Base-by-base conservation (phyloP, 2,797 vertebrate species). In the Sebastes elongatus region DNA sequence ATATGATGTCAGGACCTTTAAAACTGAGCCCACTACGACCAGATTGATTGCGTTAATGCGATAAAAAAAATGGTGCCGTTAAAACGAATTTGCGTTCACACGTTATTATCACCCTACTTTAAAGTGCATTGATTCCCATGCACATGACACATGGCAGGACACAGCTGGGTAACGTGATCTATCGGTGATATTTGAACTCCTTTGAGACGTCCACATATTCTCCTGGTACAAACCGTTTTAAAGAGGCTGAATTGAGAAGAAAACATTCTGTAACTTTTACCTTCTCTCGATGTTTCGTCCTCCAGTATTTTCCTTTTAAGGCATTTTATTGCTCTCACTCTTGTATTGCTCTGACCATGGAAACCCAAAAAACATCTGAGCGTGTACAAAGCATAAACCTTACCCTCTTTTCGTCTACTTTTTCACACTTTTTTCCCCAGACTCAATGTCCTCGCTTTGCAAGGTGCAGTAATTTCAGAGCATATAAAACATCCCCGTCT, bases 291-390 rank as follows among this genome's bases (percentile, higher is more conserved):
- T 27, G 11, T 20, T 20, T 69, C 49, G 55, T 18, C 25, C 63
- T 42, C 35, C 28, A 25, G 28, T 68, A 18, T 78, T 78, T 27
- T 79, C 83, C 83, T 87, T 91, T 78, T 74, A 81, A 87, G 81
- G 80, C 22, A 18, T 69, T 80, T 25, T 18, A 18, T 72, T 46
- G 64, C 70, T 46, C 77, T 74, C 30, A 10, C 8, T 30, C 23
- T 76, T 65, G 49, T 57, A 18, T 81, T 62, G 71, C 32, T 78
- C 10, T 78, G 33, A 49, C 77, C 88, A 92, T 85, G 76, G 85
- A 86, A 89, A 90, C 81, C 18, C 30, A 57, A 56, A 71, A 66
- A 53, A 76, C 60, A 67, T 78, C 30, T 68, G 60, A 78, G 49
- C n/a, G 2, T 20, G 32, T 49, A 35, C 42, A 28, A 66, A 65